Evolutionary conservation across 2,797 vertebrate species (phyloP), one percentile per base, ranked within the genome.

Genomic region (Aviceda cuculoides): DNA sequence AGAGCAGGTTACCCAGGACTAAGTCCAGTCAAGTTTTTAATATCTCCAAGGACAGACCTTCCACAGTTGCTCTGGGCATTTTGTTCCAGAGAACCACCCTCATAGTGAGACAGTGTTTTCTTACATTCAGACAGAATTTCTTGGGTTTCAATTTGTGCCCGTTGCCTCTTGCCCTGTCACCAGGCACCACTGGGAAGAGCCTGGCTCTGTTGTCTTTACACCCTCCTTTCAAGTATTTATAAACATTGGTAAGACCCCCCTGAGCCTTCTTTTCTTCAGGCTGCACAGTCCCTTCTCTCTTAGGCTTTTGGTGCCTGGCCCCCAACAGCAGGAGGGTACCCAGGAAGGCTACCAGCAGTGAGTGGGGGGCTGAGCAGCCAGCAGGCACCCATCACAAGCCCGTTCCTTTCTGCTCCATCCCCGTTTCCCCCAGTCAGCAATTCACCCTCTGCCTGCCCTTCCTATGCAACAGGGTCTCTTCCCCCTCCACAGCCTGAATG

Each of bases 371-470:
- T 87, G 46, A 86, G 80, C 74, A 93, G 74, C 50, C 77, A 94
- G 39, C 67, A 87, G 77, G 31, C 22, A 19, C 74, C 80, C 52
- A 29, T 87, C 66, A 62, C 53, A 84, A 88, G n/a, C 47, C 75
- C 74, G 9, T 63, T 91, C 40, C 52, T 11, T 56, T 88, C 68
- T 71, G 29, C 26, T 55, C 65, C 56, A 40, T 78, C 58, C 33
- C 28, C 0, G 0, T 80, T 89, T 52, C 55, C 21, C 61, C 29
- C 39, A 24, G 39, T 68, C 72, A 21, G 39, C 0, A 0, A 67
- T 50, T 87, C 0, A 1, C 17, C 8, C 42, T 81, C 39, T 1
- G 8, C 63, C 88, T 93, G 50, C 93, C 73, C 39, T 95, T 96
- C 68, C 80, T 89, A 7, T 92, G 40, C 63, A 63, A 44, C 19